These are phyloP conservation scores for Anhinga rufa DNA, from an alignment of 2,113 vertebrate species.

Conservation along the genomic window DNA sequence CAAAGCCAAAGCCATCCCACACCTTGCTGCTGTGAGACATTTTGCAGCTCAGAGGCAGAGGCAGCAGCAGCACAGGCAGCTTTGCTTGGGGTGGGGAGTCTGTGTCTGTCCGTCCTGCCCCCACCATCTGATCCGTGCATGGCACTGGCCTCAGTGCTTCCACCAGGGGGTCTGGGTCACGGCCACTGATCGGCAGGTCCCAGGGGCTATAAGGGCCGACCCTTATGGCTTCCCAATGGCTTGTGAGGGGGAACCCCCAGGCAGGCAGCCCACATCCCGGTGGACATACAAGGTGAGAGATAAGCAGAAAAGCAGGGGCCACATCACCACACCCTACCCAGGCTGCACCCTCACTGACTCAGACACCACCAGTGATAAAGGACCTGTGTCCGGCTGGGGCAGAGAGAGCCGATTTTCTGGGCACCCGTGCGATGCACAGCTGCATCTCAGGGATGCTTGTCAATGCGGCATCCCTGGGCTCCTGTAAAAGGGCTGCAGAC, in stretches of 20 bases:
- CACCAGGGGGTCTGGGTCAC: background rate
- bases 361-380: background rate
- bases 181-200: background rate
- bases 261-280: rapidly evolving
- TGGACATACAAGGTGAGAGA: background rate
- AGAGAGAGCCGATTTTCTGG: background rate
- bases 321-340: rapidly evolving
- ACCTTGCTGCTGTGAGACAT: rapidly evolving
- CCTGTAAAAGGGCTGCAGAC: background rate
- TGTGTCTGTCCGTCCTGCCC: background rate
- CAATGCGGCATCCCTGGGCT: background rate
- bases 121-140: background rate
- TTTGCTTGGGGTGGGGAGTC: rapidly evolving
- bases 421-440: background rate
- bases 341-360: rapidly evolving
- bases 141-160: background rate
- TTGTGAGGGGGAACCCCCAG: rapidly evolving
- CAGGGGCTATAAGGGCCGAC: background rate
- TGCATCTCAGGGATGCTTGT: rapidly evolving
- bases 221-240: background rate
- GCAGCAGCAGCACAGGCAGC: background rate
- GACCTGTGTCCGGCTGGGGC: rapidly evolving
- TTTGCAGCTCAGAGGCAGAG: background rate
- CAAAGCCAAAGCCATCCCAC: background rate
- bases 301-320: rapidly evolving